phyloP scores from a whole-genome alignment of 2,888 invertebrate species.

The Chrysotoxum bicinctum region DNA sequence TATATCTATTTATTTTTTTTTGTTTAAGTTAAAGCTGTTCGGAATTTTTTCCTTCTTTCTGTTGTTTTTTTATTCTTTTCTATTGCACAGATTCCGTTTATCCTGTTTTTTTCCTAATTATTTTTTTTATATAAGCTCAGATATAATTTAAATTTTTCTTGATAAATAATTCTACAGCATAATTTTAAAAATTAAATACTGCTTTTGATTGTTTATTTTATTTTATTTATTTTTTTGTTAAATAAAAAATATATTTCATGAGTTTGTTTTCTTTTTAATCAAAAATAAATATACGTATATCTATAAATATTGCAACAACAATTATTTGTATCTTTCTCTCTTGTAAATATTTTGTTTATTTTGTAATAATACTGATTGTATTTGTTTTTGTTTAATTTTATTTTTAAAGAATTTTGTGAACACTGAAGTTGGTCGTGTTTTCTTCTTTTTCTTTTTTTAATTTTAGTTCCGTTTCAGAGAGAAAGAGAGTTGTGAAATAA shows the following conservation, averaged over 20 bases:
- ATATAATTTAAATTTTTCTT: conserved; percentile 33
- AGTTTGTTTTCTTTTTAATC: conserved; percentile 29
- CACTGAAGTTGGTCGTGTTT: conserved; percentile 72
- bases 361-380: conserved; percentile 71
- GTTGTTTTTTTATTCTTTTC: conserved; percentile 16
- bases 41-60: conserved; percentile 40
- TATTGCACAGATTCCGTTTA: conserved; percentile 68
- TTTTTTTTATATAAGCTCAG: conserved; percentile 63
- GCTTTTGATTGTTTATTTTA: conserved; percentile 19
- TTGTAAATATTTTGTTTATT: conserved; percentile 61
- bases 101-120: conserved; percentile 58
- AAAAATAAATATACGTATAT: conserved; percentile 67
- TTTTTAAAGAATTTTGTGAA: conserved; percentile 49
- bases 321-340: conserved; percentile 66
- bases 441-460: conserved; percentile 29
- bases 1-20: conserved; percentile 49
- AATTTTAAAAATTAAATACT: conserved; percentile 49
- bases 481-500: conserved; percentile 32
- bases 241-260: conserved; percentile 45
- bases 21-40: conserved; percentile 65
- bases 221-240: background rate
- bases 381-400: conserved; percentile 29
- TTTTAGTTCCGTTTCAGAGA: conserved; percentile 44
- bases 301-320: conserved; percentile 71
- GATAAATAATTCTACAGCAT: conserved; percentile 35